These are phyloP conservation scores for Amaurobius ferox DNA, from an alignment of 2,888 invertebrate genomes.

Conservation along the genomic window DNA sequence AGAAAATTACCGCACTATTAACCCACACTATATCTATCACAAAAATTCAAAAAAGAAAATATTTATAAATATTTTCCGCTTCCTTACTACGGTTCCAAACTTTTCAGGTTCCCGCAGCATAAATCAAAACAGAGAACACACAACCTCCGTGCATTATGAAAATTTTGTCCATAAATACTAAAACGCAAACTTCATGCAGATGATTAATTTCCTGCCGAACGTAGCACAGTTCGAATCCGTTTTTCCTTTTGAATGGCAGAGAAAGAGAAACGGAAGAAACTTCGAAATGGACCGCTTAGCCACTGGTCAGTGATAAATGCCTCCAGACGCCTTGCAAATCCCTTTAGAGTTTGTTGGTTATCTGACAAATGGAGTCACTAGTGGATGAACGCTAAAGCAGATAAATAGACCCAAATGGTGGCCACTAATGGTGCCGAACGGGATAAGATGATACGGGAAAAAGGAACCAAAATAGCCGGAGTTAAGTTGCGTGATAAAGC, in stretches of 20 bases:
- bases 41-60: no score
- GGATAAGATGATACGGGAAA: not conserved
- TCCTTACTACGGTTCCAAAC: no score
- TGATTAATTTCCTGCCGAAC: not conserved
- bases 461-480: no score
- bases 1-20: no score
- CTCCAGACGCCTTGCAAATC: slow-evolving; percentile 17
- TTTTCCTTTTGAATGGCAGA: slow-evolving; percentile 24
- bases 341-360: not conserved
- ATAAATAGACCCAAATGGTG: not conserved
- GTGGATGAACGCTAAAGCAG: slow-evolving; percentile 4
- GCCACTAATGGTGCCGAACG: slow-evolving; percentile 6
- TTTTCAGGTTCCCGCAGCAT: no score
- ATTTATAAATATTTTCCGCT: no score
- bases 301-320: slow-evolving; percentile 56
- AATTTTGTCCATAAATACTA: not conserved
- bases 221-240: slow-evolving; percentile 27
- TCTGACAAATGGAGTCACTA: slow-evolving; percentile 13
- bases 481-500: no score
- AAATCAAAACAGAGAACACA: not conserved
- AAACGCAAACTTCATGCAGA: not conserved
- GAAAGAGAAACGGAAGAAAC: not conserved
- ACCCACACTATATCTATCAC: no score
- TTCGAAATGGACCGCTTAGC: slow-evolving; percentile 19
- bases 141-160: not conserved